Base-by-base conservation (phyloP, 2,113 vertebrate genomes). In the Aspidoscelis tigris region DNA sequence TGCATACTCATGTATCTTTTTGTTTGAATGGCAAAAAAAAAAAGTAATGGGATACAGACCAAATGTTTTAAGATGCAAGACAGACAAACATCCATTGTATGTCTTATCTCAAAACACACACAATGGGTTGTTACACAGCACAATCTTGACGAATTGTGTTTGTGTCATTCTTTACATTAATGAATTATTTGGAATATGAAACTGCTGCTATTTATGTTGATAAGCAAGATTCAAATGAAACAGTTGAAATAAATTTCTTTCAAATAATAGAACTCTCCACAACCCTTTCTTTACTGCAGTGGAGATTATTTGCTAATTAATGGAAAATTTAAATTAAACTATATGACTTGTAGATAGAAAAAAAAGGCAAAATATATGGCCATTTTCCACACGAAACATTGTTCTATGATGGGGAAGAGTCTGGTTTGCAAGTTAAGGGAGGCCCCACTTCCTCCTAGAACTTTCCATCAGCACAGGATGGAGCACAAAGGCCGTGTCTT, bases 201-300 rank as follows among this genome's bases (percentile, higher is more conserved):
- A 3, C 8, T 77, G 7, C 8, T 41, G 2, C 1, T 65, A 33
- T 20, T 86, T 87, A 47, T 53, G 65, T 7, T 88, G 14, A 77
- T 80, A 88, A 81, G 1, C 58, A 8, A 76, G 11, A 66, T 85
- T 3, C 26, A 10, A 8, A 18, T 5, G 73, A 14, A 58, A 86
- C 66, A 85, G 24, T 84, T n/a, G 88, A 80, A 14, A 14, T 43
- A 91, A 94, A 82, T 83, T 86, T 70, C 1, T 84, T 76, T 58
- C 80, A 79, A 2, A 71, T 89, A 86, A 80, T 81, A 65, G n/a
- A 44, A n/a, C 39, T 7, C 3, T 41, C 5, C 6, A 55, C 0
- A 80, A 0, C 71, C 81, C 43, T 72, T 55, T 58, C 0, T 65
- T 71, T 18, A 10, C 0, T 66, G 41, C 47, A 4, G 24, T 73